A percentile compares a stretch with the other conserved stretches of the same genome.
Evolutionary conservation across 2,888 invertebrate genomes (phyloP).

Genomic region (Megastigmus dorsalis): DNA sequence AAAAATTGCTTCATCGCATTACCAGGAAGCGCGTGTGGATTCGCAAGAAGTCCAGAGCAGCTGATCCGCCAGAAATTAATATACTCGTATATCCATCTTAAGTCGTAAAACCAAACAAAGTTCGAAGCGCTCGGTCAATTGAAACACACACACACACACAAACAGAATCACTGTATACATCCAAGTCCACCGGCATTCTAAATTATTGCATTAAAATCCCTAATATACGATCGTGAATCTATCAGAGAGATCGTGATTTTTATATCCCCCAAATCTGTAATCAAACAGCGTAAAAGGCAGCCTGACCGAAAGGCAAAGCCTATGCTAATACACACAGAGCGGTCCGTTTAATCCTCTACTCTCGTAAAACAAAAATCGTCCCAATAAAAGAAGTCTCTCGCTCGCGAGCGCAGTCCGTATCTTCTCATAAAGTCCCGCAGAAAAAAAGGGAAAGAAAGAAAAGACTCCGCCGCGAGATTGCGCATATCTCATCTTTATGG

Average conservation of each 20-base stretch:
- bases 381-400: too few species aligned
- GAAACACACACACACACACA: constrained; percentile 2
- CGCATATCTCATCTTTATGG: constrained; percentile 46
- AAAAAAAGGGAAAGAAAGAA: constrained; percentile 2
- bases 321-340: constrained; percentile 38
- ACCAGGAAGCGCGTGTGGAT: too few species aligned
- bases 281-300: constrained; percentile 33
- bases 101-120: constrained; percentile 35
- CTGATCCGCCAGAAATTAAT: constrained; percentile 45
- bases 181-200: not conserved
- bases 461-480: too few species aligned
- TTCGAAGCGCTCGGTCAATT: not conserved
- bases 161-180: constrained; percentile 9
- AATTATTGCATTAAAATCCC: constrained; percentile 40
- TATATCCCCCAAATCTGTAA: constrained; percentile 36
- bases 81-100: constrained; percentile 6
- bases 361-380: constrained; percentile 44
- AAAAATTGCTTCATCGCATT: too few species aligned
- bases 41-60: too few species aligned
- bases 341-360: constrained; percentile 9
- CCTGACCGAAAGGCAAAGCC: not conserved
- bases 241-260: constrained; percentile 1
- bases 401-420: too few species aligned
- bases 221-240: constrained; percentile 49
- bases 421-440: too few species aligned